phyloP scores from a whole-genome alignment of 2,888 invertebrate genomes.

The Luffia ferchaultella region DNA sequence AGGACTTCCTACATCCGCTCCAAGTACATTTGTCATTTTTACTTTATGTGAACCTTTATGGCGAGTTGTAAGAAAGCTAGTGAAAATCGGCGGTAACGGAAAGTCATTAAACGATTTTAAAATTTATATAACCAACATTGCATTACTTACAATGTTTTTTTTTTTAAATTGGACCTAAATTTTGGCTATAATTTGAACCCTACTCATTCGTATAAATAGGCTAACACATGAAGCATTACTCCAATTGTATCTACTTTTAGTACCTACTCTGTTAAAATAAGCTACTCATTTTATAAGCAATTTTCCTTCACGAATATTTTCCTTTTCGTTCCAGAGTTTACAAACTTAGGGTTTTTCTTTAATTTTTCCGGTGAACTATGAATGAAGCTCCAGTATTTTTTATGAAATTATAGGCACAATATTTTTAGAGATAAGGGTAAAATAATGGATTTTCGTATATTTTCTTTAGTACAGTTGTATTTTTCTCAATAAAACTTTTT shows the following conservation, averaged over 20 bases:
- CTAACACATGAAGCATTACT: too few species aligned
- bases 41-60: neutral
- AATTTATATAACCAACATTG: neutral
- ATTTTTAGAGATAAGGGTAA: neutral
- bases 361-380: neutral
- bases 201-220: too few species aligned
- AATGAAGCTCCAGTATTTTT: neutral
- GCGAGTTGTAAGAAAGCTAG: neutral
- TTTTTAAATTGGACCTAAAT: too few species aligned
- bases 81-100: too few species aligned
- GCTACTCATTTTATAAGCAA: too few species aligned
- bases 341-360: neutral
- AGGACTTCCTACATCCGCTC: neutral
- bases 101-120: neutral
- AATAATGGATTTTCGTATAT: neutral
- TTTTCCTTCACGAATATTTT: too few species aligned
- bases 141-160: neutral
- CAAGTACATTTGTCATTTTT: neutral
- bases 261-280: too few species aligned
- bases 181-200: too few species aligned
- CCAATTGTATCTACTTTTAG: neutral
- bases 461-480: too few species aligned
- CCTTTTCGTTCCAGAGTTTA: neutral
- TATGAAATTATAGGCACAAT: neutral
- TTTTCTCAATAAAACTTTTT: too few species aligned